Conservation (phyloP, 2,797 vertebrate species). For the Melanotaenia pygmaea region DNA sequence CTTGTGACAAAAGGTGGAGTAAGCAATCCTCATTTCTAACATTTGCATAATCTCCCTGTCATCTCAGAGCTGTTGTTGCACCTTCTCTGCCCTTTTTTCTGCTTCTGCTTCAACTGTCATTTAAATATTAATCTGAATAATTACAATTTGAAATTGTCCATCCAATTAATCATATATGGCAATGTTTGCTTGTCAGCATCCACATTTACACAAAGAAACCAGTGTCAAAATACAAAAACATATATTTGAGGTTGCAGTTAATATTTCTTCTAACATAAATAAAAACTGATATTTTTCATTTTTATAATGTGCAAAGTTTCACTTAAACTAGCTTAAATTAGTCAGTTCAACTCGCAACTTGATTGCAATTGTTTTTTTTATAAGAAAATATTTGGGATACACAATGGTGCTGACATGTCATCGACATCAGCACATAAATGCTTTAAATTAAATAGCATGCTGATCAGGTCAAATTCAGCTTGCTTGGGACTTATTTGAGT, state of each 20-base stretch:
- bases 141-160: conserved; percentile 41
- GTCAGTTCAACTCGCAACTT: not conserved
- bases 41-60: conserved; percentile 74
- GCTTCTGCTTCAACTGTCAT: conserved; percentile 45
- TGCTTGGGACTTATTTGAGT: no score
- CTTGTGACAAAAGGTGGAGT: conserved; percentile 60
- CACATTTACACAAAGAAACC: conserved; percentile 5
- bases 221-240: not conserved
- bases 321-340: not conserved
- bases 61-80: conserved; percentile 31
- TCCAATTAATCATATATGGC: conserved; percentile 34
- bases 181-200: conserved; percentile 1
- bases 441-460: no score
- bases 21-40: conserved; percentile 58
- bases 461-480: no score
- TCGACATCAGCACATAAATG: no score
- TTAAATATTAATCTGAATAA: conserved; percentile 45
- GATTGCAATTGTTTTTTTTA: not conserved
- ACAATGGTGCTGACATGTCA: not conserved
- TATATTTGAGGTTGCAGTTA: conserved; percentile 11
- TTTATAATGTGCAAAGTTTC: no score
- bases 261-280: not conserved
- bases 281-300: no score
- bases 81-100: conserved; percentile 38
- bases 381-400: not conserved